Conservation (phyloP, 2,797 vertebrate species). For the Tragopan temminckii region DNA sequence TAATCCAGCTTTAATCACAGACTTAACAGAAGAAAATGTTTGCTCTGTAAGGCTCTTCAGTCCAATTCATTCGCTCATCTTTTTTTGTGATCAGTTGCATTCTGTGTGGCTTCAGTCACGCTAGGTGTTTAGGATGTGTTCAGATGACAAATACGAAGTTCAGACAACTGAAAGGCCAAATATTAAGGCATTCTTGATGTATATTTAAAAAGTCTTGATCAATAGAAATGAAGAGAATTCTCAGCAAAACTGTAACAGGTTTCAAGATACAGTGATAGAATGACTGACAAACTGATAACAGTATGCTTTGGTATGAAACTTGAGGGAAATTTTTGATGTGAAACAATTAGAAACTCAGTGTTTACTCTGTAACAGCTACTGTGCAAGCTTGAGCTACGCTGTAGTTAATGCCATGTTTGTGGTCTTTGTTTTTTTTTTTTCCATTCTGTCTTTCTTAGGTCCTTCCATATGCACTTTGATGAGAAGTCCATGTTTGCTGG, state of each 20-base stretch:
- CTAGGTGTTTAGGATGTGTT: neutral
- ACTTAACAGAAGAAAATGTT: neutral
- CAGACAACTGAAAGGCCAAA: neutral
- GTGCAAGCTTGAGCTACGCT: neutral
- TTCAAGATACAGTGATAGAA: neutral
- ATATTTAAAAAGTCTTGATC: neutral
- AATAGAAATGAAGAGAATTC: neutral
- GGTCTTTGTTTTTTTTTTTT: neutral
- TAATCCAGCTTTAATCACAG: neutral
- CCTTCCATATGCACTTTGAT: conserved; percentile 97
- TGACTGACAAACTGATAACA: neutral
- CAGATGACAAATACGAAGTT: neutral
- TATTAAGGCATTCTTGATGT: neutral
- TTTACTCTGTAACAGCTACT: neutral
- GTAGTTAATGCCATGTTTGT: neutral
- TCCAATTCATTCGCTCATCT: neutral
- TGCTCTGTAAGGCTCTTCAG: neutral
- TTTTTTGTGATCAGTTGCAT: neutral
- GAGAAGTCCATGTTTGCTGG: conserved; percentile 98
- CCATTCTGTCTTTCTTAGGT: conserved; percentile 77
- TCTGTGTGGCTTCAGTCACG: neutral
- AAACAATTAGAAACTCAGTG: neutral
- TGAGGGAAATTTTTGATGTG: neutral
- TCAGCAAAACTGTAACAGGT: neutral
- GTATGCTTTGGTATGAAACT: neutral